Base-by-base conservation (phyloP, 2,113 vertebrate genomes). In the Fukomys damarensis region DNA sequence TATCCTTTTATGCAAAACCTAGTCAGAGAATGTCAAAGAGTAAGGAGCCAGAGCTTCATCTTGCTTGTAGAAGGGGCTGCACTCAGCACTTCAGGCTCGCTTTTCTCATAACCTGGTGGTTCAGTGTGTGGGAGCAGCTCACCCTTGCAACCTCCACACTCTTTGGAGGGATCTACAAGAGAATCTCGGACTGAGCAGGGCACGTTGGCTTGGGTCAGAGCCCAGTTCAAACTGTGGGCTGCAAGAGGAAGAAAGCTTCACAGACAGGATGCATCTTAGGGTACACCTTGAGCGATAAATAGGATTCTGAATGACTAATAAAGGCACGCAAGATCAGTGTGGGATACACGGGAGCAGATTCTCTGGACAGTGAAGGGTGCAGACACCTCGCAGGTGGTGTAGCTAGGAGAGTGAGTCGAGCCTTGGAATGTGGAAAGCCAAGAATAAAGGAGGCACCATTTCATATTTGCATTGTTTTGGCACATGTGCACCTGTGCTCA, bases 1-100 rank as follows among this genome's bases (percentile, higher is more conserved):
- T 28, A 56, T 28, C 0, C 3, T 76, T 59, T 76, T 24, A 13
- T 70, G 22, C 17, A 61, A 84, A 30, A 20, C 49, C 61, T 70
- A 8, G 30, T 54, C 59, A 88, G 35, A 79, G 32, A 66, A 59
- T 17, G 74, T 35, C 20, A 52, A 0, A 49, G 41, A 2, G 41
- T 28, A 20, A 58, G 26, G 58, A n/a, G 5, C 58, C 41, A 16
- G 8, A 2, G 58, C 86, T 43, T 19, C 63, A 4, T 38, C 4
- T 43, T 13, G 1, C 6, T 13, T 5, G 13, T 0, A 0, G 49
- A 7, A 1, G 13, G 10, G 12, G 16, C 11, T 43, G 14, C 1
- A 0, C 8, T 7, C 30, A 35, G 26, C 26, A 22, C 26, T 10
- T 8, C 5, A 10, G 43, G 38, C 26, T 46, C 2, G 12, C 43